These are phyloP conservation scores for Listronotus bonariensis DNA, from an alignment of 1,140 invertebrate species.

Conservation along the genomic window DNA sequence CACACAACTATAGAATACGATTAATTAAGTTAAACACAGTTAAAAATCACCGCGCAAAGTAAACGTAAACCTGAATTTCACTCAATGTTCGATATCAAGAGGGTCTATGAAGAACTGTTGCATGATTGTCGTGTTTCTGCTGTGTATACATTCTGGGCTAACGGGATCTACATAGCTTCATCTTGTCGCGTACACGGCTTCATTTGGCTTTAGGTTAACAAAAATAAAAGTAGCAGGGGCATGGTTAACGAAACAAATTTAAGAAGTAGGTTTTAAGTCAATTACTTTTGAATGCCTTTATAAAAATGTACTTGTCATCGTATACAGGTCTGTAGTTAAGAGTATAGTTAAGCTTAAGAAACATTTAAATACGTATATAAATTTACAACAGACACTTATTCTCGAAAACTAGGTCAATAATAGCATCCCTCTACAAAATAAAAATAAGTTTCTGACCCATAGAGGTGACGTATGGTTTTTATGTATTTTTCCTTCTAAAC, in stretches of 20 bases:
- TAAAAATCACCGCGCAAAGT: constrained; percentile 4
- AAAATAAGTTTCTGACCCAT: too few species aligned
- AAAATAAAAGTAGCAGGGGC: constrained; percentile 22
- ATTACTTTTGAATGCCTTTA: too few species aligned
- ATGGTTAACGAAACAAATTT: constrained; percentile 7
- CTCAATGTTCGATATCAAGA: constrained; percentile 8
- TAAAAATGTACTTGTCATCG: not conserved
- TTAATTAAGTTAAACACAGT: not conserved
- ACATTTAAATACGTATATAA: too few species aligned
- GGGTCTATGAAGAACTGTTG: constrained; percentile 32
- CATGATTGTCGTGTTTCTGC: constrained; percentile 21
- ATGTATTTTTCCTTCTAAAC: too few species aligned
- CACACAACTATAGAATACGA: not conserved
- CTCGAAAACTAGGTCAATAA: too few species aligned
- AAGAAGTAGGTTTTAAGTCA: not conserved
- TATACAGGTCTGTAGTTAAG: too few species aligned
- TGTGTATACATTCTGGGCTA: constrained; percentile 33
- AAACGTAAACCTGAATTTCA: constrained; percentile 13
- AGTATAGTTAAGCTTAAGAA: too few species aligned
- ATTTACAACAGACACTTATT: too few species aligned
- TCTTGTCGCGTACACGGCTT: constrained; percentile 35
- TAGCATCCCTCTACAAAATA: too few species aligned
- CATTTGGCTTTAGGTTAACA: constrained; percentile 28
- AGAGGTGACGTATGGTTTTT: too few species aligned
- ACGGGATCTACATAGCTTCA: constrained; percentile 39